Evolutionary conservation across 2,888 invertebrate genomes (phyloP), one percentile per base, ranked within the genome.

Genomic region (Troides oblongomaculatus): DNA sequence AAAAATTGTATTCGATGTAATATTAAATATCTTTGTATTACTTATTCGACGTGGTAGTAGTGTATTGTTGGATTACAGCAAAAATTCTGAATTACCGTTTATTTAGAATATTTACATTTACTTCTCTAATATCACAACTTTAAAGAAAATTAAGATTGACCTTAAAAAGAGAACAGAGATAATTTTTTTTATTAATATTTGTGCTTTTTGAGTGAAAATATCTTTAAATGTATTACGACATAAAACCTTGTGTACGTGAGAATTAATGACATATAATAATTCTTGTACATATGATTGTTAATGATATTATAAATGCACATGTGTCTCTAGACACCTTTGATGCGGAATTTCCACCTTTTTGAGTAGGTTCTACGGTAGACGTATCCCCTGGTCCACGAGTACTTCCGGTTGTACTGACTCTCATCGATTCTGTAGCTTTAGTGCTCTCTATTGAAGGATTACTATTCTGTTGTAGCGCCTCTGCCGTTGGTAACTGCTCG

Each of bases 381-480:
- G n/a, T 66, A 12, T 62, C 53, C 30, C 65, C 68, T 7, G 58
- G 17, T 2, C 64, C 73, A 2, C 60, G 70, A 5, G 74, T 71
- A n/a, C 70, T 72, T 61, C 64, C 66, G 17, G 74, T 77, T 25
- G 76, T 74, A 61, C 76, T 78, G 5, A 75, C 76, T 58, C 70
- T 79, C 5, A 77, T 79, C 59, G 74, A 69, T 66, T 81, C 78
- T 25, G 79, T 81, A 14, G 77, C 67, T 77, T 83, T 84, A 57
- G 79, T 79, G 69, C 72, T 76, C 23, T 70, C 74, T 59, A 64
- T 68, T 25, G 73, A 73, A 3, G 84, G 79, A 63, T 77, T 84
- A n/a, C 77, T 81, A 69, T 82, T 84, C 74, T 88, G 85, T 72
- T 88, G 89, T 10, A 88, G 73, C 10, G 88, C 84, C 75, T 86